A percentile compares a stretch with the other conserved stretches of the same genome.
Conservation (phyloP, 2,113 vertebrate species). For the Pleuronectes platessa region DNA sequence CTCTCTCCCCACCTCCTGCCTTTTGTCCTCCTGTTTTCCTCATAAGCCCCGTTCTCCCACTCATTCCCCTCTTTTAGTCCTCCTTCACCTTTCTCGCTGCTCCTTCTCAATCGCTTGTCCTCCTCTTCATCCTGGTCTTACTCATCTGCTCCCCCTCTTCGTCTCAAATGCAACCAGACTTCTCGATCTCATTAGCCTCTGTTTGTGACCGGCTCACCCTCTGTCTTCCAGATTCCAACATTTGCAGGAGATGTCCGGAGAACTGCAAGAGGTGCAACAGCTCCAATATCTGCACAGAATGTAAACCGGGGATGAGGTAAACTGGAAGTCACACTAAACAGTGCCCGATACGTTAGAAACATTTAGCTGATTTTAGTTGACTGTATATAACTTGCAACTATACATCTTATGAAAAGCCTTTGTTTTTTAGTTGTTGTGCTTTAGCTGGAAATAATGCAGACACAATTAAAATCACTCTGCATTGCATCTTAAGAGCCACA, state of each 20-base stretch:
- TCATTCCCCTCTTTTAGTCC: conserved; percentile 15
- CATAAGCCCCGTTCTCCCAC: conserved; percentile 15
- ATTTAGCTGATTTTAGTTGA: no score
- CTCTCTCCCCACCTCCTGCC: conserved; percentile 1
- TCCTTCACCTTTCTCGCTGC: conserved; percentile 6
- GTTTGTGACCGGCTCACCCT: conserved; percentile 27
- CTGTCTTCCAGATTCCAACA: conserved; percentile 86
- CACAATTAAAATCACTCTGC: no score
- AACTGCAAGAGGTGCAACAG: conserved; percentile 92
- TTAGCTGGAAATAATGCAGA: no score
- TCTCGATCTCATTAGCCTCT: conserved; percentile 39
- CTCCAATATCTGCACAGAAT: conserved; percentile 91
- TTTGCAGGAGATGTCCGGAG: conserved; percentile 93
- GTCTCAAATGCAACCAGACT: conserved; percentile 14
- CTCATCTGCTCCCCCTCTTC: conserved; percentile 10
- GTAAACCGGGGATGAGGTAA: conserved; percentile 94
- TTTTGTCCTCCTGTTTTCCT: conserved; percentile 33
- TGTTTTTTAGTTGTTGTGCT: no score
- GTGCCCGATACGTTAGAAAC: not conserved
- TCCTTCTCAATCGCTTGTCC: conserved; percentile 3
- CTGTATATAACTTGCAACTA: no score
- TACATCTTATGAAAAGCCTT: no score
- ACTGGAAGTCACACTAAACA: not conserved
- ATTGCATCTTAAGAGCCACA: no score
- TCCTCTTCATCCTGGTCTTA: conserved; percentile 11